Evolutionary conservation across 2,113 vertebrate species (phyloP).

Genomic region (Elanoides forficatus): DNA sequence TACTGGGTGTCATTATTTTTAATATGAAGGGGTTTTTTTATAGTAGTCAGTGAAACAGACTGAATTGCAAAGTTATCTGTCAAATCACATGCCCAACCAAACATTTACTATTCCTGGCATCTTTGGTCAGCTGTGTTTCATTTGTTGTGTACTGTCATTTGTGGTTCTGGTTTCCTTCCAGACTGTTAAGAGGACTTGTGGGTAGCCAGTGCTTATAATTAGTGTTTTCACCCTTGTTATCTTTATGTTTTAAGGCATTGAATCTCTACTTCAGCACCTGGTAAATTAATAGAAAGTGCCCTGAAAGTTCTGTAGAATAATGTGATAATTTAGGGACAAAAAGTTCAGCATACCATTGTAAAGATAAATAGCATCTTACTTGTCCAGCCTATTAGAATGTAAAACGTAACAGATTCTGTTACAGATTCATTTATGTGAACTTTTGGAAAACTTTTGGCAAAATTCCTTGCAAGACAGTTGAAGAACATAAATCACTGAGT

Average conservation of each 20-base stretch:
- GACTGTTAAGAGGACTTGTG: not conserved
- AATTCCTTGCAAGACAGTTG: not conserved
- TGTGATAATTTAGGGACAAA: not conserved
- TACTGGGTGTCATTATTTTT: not conserved
- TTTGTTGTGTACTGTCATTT: not conserved
- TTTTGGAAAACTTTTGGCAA: not conserved
- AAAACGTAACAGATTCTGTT: not conserved
- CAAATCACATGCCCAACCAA: not conserved
- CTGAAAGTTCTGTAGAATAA: not conserved
- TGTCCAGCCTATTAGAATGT: not conserved
- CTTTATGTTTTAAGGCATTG: not conserved
- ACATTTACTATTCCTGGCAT: not conserved
- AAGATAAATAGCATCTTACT: not conserved
- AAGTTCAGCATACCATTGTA: not conserved
- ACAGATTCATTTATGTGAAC: not conserved
- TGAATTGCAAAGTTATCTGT: not conserved
- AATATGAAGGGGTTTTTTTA: not conserved
- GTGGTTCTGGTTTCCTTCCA: not conserved
- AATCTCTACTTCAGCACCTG: not conserved
- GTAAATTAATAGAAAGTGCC: not conserved
- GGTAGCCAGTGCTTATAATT: not conserved
- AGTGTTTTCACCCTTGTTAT: not conserved
- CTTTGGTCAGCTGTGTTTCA: not conserved
- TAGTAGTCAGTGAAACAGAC: not conserved
- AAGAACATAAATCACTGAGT: not conserved